Conservation (phyloP, 2,888 invertebrate genomes). For the Slavum lentiscoides region DNA sequence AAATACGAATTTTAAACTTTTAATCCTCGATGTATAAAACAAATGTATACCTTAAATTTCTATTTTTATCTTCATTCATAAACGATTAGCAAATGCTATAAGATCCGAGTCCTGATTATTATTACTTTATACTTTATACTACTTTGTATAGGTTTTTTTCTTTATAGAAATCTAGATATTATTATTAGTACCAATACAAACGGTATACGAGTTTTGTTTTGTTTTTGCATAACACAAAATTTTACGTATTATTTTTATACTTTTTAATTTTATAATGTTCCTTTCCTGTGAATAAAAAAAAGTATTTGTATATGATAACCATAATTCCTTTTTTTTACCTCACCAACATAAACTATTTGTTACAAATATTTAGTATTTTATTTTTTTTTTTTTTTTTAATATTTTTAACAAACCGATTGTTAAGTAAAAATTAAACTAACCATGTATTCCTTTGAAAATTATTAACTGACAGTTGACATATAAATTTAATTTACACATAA, state of each 20-base stretch:
- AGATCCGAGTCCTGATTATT: too few relatives aligned
- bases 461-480: too few relatives aligned
- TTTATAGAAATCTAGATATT: neutral
- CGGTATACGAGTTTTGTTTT: slow-evolving; percentile 19
- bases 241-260: slow-evolving; percentile 27
- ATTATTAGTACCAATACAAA: neutral
- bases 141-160: neutral
- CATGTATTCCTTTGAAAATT: too few relatives aligned
- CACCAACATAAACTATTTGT: slow-evolving; percentile 23
- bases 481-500: too few relatives aligned
- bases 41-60: too few relatives aligned
- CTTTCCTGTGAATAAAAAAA: neutral
- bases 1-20: too few relatives aligned
- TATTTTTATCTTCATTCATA: too few relatives aligned
- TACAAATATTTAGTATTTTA: slow-evolving; percentile 25
- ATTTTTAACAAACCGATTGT: slow-evolving; percentile 16
- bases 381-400: slow-evolving; percentile 23
- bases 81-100: too few relatives aligned
- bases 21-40: too few relatives aligned
- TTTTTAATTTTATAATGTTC: slow-evolving; percentile 27
- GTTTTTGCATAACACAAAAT: slow-evolving; percentile 21
- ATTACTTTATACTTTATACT: too few relatives aligned
- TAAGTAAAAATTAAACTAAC: neutral
- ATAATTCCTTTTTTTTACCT: slow-evolving; percentile 13
- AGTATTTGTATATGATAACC: neutral